Base-by-base conservation (phyloP, 2,113 vertebrate genomes). In the Pelecanus crispus region DNA sequence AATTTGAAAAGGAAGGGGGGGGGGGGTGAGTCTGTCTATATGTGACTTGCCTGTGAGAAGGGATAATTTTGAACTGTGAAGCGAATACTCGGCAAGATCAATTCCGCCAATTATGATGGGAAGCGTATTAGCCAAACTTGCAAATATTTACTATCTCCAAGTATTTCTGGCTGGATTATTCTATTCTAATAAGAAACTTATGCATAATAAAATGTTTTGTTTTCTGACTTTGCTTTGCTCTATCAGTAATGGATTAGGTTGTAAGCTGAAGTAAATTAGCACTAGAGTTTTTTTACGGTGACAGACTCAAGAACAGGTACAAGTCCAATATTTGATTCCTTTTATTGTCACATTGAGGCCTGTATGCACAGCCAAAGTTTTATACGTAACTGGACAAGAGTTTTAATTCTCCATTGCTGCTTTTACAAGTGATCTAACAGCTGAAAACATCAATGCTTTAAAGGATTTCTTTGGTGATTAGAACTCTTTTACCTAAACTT, bases 381-480 rank as follows among this genome's bases (percentile, higher is more conserved):
- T 80, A 29, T n/a, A 72, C 17, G 44, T 13, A 82, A 19, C 29
- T 17, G 42, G 81, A 80, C 49, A 44, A 3, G 5, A 63, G 38
- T 68, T 93, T 66, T 38, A 82, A 80, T 79, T 86, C 26, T 87
- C 42, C 19, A 44, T 49, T 81, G 87, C 36, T 91, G 62, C 24
- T 71, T 73, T 91, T 93, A 67, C 70, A 87, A 95, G 79, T 92
- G 93, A 86, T 92, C 79, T 85, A 90, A 94, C 44, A 42, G 36
- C 81, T 92, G 67, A 72, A 88, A 96, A 88, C 72, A 73, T 96
- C 32, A 88, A 20, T 92, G 24, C 55, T 91, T 78, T 78, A 42
- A 96, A 77, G 70, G 22, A 90, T 91, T 96, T 95, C 56, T 97
- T 97, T 96, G 81, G 96, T 97, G 87, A 97, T 96, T 95, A 97